Percentiles rank a stretch among this genome's conserved stretches.
Conservation (phyloP, 2,797 vertebrate species). For the Ibycter americanus region DNA sequence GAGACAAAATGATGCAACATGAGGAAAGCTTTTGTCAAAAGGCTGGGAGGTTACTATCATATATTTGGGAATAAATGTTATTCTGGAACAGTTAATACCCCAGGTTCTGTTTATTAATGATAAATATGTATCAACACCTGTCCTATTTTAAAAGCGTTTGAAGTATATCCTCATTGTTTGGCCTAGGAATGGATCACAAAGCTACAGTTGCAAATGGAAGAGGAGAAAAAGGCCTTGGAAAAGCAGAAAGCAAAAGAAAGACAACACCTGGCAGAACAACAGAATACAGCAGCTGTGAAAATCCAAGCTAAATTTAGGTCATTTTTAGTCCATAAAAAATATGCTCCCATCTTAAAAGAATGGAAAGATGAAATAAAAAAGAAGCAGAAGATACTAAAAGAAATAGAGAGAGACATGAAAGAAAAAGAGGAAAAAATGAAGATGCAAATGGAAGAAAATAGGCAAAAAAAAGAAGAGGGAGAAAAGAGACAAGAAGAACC, state of each 20-base stretch:
- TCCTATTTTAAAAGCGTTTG: background rate
- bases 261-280: slow-evolving; percentile 14
- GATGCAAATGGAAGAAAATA: slow-evolving; percentile 57
- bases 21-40: slow-evolving; percentile 65
- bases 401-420: slow-evolving; percentile 63
- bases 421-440: slow-evolving; percentile 70
- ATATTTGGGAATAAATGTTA: background rate
- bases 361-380: slow-evolving; percentile 53
- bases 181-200: slow-evolving; percentile 81
- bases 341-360: slow-evolving; percentile 63
- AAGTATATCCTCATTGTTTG: background rate
- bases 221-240: slow-evolving; percentile 77
- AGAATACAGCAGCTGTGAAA: slow-evolving; percentile 72
- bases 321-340: slow-evolving; percentile 59
- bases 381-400: slow-evolving; percentile 40
- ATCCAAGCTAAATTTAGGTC: slow-evolving; percentile 79
- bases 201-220: slow-evolving; percentile 80
- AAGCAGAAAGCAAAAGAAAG: slow-evolving; percentile 74
- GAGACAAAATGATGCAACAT: slow-evolving; percentile 77
- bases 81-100: background rate
- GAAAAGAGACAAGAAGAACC: slow-evolving; percentile 51
- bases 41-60: background rate
- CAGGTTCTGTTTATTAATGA: background rate
- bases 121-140: background rate
- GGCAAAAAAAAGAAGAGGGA: slow-evolving; percentile 41